Conservation (phyloP, 2,797 vertebrate species). For the Sebastes minor region DNA sequence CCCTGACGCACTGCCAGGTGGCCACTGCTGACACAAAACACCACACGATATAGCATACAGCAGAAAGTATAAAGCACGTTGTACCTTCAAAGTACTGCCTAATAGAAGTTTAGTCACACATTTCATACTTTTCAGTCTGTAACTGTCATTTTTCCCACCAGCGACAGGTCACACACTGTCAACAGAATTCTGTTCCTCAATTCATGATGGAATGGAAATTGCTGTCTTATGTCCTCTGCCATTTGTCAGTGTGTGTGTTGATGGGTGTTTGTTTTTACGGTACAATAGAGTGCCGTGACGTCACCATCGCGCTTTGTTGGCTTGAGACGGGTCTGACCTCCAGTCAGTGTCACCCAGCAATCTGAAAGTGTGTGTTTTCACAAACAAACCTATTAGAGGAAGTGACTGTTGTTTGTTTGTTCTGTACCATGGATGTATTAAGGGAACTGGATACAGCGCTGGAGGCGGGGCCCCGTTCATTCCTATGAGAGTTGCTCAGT, state of each 20-base stretch:
- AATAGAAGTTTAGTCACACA: background rate
- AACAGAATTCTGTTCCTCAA: constrained; percentile 34
- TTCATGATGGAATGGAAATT: constrained; percentile 39
- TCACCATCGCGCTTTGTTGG: constrained; percentile 35
- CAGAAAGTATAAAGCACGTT: background rate
- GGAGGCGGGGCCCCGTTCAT: no score
- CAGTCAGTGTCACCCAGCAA: constrained; percentile 24
- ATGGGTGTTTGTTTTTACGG: constrained; percentile 32
- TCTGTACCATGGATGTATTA: background rate
- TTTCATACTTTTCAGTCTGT: constrained; percentile 1
- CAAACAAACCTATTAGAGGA: constrained; percentile 21
- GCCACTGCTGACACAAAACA: background rate
- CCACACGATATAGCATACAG: background rate
- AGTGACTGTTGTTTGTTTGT: constrained; percentile 10
- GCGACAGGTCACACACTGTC: constrained; percentile 36
- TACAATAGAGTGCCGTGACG: constrained; percentile 7
- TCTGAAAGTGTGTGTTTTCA: constrained; percentile 35
- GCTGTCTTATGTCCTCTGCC: constrained; percentile 6
- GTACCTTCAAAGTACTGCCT: background rate
- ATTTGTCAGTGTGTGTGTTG: constrained; percentile 30
- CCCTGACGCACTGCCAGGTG: background rate
- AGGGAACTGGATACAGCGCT: no score
- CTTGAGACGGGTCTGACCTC: constrained; percentile 18
- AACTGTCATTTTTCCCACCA: constrained; percentile 20
- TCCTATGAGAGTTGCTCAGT: no score